A percentile compares a stretch with the other conserved stretches of the same genome.
Conservation (phyloP, 2,888 invertebrate species). For the Trachelus troglodyta region DNA sequence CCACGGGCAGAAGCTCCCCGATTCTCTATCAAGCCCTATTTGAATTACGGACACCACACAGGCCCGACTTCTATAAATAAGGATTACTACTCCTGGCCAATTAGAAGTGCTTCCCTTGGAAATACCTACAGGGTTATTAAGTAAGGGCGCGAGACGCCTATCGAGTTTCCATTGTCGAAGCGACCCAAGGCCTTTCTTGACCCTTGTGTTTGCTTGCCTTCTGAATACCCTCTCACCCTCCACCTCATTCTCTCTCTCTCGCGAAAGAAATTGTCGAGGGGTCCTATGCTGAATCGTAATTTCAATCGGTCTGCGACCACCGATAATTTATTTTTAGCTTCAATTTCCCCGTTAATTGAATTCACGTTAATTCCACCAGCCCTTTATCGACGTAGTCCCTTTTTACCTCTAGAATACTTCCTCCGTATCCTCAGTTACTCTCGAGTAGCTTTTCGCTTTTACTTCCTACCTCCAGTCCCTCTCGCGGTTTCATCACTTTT, state of each 20-base stretch:
- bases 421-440: not conserved
- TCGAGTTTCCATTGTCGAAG: not conserved
- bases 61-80: constrained; percentile 46
- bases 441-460: not conserved
- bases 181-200: constrained; percentile 9
- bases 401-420: not conserved
- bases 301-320: not conserved
- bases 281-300: not conserved
- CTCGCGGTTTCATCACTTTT: not conserved
- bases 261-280: constrained; percentile 1
- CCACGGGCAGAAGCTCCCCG: not conserved
- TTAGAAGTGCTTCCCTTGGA: constrained; percentile 40
- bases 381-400: not conserved
- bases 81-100: constrained; percentile 43
- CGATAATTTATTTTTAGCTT: not conserved
- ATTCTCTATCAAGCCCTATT: not conserved
- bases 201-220: constrained; percentile 27
- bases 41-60: not conserved
- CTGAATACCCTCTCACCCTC: constrained; percentile 16
- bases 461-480: not conserved
- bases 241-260: not conserved
- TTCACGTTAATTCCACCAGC: not conserved
- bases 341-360: not conserved
- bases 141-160: constrained; percentile 12
- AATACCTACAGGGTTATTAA: constrained; percentile 35